A percentile compares a stretch with the other conserved stretches of the same genome.
phyloP scores from a whole-genome alignment of 1,140 invertebrate genomes.

The Anthonomus grandis region DNA sequence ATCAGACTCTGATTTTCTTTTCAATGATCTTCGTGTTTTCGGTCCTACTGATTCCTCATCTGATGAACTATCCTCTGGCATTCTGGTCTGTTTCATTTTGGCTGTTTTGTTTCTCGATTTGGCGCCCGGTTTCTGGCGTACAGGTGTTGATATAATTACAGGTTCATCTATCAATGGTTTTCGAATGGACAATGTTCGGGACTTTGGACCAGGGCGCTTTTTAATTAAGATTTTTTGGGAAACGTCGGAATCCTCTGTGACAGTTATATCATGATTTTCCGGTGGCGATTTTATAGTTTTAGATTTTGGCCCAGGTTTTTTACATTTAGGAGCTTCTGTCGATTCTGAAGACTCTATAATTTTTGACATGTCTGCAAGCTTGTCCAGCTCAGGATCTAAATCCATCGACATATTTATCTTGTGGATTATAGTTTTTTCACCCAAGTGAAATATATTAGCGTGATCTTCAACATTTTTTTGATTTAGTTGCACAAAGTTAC shows the following conservation, averaged over 20 bases:
- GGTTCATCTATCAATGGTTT: too few relatives aligned
- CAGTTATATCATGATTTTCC: neutral
- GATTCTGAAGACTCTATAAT: neutral
- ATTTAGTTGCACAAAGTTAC: slow-evolving; percentile 65
- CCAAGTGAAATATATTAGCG: slow-evolving; percentile 45
- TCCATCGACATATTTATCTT: slow-evolving; percentile 30
- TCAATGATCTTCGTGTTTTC: too few relatives aligned
- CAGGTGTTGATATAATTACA: too few relatives aligned
- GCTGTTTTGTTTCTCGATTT: too few relatives aligned
- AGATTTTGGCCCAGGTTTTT: slow-evolving; percentile 18
- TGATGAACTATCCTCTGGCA: too few relatives aligned
- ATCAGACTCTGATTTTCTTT: too few relatives aligned
- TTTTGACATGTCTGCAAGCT: neutral
- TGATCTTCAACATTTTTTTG: slow-evolving; percentile 59
- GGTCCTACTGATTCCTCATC: too few relatives aligned
- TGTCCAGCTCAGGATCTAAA: slow-evolving; percentile 16
- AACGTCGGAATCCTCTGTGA: too few relatives aligned
- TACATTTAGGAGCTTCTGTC: neutral
- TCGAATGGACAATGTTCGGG: too few relatives aligned
- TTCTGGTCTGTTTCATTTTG: too few relatives aligned
- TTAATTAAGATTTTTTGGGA: too few relatives aligned
- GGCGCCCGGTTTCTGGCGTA: too few relatives aligned
- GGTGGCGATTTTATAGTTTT: slow-evolving; percentile 10
- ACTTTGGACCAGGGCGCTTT: slow-evolving; percentile 17
- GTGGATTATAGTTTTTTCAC: slow-evolving; percentile 21